phyloP scores from a whole-genome alignment of 1,140 invertebrate genomes.

The Triops longicaudatus region DNA sequence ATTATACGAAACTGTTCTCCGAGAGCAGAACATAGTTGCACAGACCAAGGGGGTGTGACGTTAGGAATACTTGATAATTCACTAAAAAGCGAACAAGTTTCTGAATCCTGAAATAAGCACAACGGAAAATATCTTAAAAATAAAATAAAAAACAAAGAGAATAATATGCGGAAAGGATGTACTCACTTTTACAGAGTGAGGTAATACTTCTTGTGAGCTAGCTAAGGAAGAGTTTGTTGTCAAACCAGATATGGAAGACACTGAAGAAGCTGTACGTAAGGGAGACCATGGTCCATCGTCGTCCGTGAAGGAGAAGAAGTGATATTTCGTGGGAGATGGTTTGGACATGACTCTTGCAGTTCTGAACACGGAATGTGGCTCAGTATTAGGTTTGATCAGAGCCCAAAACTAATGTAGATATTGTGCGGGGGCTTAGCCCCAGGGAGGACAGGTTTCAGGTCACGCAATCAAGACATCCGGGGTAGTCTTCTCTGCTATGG shows the following conservation, averaged over 20 bases:
- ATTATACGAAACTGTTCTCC: not conserved
- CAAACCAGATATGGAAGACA: not conserved
- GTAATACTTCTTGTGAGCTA: not conserved
- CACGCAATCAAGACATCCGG: not conserved
- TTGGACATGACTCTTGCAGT: not conserved
- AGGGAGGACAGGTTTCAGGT: not conserved
- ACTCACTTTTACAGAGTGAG: not conserved
- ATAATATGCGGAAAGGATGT: not conserved
- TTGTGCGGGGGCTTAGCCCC: not conserved
- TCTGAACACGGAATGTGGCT: not conserved
- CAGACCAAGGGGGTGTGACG: not conserved
- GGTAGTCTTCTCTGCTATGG: not conserved
- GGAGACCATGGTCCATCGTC: not conserved
- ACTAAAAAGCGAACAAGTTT: not conserved
- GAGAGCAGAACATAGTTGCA: not conserved
- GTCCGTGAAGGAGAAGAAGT: not conserved
- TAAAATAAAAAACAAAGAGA: not conserved
- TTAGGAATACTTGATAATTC: not conserved
- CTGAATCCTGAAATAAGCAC: not conserved
- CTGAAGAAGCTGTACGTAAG: not conserved
- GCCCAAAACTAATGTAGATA: not conserved
- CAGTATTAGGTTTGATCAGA: not conserved
- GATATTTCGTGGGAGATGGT: not conserved
- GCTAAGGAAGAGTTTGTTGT: not conserved
- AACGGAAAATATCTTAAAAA: not conserved